Percentiles rank a stretch among this genome's conserved stretches.
Conservation (phyloP, 2,113 vertebrate genomes). For the Alethe diademata region DNA sequence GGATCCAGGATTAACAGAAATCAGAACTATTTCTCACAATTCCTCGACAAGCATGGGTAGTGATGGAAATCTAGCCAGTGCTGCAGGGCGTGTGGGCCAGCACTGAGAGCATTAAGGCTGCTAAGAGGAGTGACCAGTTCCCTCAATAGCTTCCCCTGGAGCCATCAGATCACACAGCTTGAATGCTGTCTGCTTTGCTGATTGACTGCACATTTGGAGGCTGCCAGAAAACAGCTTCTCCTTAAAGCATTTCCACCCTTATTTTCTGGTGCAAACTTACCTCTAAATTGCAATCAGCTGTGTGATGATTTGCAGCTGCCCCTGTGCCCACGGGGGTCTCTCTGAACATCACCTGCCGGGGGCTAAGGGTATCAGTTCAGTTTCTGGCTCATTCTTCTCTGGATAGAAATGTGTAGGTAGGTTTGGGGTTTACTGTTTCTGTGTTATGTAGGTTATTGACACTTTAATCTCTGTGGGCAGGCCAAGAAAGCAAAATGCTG, state of each 20-base stretch:
- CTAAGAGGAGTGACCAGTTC: background rate
- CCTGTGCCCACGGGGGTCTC: background rate
- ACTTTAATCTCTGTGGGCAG: background rate
- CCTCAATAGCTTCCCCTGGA: background rate
- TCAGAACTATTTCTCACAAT: background rate
- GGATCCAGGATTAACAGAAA: background rate
- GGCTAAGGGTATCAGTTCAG: rapidly evolving
- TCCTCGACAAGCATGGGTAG: background rate
- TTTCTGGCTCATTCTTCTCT: background rate
- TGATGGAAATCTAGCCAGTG: background rate
- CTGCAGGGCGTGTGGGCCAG: background rate
- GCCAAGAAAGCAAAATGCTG: background rate
- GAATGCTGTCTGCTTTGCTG: background rate
- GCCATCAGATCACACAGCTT: background rate
- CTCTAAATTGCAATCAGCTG: background rate
- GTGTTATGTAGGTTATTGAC: background rate
- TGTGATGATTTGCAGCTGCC: background rate
- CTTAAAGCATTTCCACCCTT: background rate
- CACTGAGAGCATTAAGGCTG: background rate
- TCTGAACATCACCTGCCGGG: background rate
- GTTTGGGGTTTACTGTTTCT: background rate
- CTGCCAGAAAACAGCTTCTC: background rate
- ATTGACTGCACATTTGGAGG: background rate
- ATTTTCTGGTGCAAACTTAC: background rate
- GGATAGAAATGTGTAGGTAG: rapidly evolving